Evolutionary conservation across 2,113 vertebrate species (phyloP).

Genomic region (Oxyruncus cristatus): DNA sequence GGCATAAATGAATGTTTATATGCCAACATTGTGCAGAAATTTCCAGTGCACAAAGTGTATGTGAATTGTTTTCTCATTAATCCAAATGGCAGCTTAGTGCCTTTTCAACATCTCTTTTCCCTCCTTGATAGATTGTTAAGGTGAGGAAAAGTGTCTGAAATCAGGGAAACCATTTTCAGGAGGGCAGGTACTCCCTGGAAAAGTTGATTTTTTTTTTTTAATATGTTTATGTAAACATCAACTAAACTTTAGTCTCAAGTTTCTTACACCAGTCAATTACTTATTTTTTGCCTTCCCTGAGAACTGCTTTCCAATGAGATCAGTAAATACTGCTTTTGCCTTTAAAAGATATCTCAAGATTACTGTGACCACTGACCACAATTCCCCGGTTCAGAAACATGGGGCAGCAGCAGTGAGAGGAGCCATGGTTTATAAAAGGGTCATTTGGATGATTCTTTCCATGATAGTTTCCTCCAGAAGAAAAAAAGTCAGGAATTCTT

Average conservation of each 20-base stretch:
- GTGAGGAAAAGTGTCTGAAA: not conserved
- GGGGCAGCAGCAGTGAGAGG: not conserved
- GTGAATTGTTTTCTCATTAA: not conserved
- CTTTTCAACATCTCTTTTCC: not conserved
- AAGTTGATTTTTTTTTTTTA: not conserved
- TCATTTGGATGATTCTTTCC: not conserved
- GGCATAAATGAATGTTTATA: not conserved
- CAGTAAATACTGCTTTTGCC: not conserved
- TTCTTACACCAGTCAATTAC: not conserved
- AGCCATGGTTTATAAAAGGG: not conserved
- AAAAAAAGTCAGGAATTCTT: not conserved
- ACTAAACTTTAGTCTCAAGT: not conserved
- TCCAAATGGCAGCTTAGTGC: not conserved
- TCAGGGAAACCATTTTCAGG: not conserved
- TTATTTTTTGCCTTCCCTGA: not conserved
- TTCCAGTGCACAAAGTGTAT: not conserved
- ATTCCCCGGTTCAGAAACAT: not conserved
- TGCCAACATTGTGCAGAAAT: not conserved
- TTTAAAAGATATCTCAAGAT: not conserved
- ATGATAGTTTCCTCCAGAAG: not conserved
- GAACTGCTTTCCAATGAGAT: not conserved
- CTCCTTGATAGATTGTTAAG: not conserved
- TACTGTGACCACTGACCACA: not conserved
- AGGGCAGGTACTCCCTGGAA: accelerated
- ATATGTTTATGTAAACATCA: not conserved